These are phyloP conservation scores for Laterallus jamaicensis DNA, from an alignment of 2,113 vertebrate species.

Conservation along the genomic window DNA sequence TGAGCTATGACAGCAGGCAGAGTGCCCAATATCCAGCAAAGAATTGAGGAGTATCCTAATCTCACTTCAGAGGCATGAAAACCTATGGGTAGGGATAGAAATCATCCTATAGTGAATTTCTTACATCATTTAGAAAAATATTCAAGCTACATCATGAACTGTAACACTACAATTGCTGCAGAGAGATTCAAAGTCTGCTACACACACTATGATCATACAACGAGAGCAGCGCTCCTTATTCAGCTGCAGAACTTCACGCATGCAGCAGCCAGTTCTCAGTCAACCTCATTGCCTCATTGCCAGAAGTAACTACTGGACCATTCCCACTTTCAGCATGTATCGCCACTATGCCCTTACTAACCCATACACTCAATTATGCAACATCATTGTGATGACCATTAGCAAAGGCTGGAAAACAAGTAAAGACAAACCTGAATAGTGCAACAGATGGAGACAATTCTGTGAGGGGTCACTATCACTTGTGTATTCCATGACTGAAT, in stretches of 20 bases:
- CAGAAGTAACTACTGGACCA: not conserved
- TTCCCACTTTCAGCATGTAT: not conserved
- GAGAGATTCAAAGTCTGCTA: not conserved
- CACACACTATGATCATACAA: not conserved
- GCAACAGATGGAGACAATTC: not conserved
- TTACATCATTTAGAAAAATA: not conserved
- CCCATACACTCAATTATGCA: not conserved
- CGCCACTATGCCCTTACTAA: not conserved
- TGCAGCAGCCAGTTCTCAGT: not conserved
- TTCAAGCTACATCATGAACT: not conserved
- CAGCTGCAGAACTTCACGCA: not conserved
- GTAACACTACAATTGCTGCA: not conserved
- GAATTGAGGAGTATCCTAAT: not conserved
- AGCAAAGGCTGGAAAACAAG: not conserved
- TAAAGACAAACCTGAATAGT: not conserved
- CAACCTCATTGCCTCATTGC: not conserved
- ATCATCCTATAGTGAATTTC: not conserved
- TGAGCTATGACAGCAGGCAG: not conserved
- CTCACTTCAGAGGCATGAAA: not conserved
- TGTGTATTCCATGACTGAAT: not conserved
- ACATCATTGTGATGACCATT: not conserved
- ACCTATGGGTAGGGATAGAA: not conserved
- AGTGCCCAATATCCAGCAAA: not conserved
- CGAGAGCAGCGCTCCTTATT: not conserved
- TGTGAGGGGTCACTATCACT: not conserved